Percentiles rank a stretch among this genome's conserved stretches.
Evolutionary conservation across 2,797 vertebrate species (phyloP).

Genomic region (Pampus argenteus): DNA sequence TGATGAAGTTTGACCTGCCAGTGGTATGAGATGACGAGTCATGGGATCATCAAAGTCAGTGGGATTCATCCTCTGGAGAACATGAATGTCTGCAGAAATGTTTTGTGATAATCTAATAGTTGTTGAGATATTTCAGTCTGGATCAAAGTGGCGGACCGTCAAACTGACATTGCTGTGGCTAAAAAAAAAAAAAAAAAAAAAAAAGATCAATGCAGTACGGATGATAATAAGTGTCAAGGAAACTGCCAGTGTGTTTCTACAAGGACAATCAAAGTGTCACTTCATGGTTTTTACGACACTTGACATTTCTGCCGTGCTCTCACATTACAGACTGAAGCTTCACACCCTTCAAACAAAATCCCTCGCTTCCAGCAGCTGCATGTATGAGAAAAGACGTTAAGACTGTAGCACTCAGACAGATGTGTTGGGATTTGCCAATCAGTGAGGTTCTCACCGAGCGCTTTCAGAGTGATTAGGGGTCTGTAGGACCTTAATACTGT

Average conservation of each 20-base stretch:
- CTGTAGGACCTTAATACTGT: constrained; percentile 63
- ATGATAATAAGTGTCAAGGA: constrained; percentile 27
- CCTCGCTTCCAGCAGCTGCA: constrained; percentile 44
- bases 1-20: too few relatives aligned
- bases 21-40: too few relatives aligned
- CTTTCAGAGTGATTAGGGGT: constrained; percentile 75
- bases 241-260: constrained; percentile 30
- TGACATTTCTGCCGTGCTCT: constrained; percentile 62
- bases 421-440: constrained; percentile 72
- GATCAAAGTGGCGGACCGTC: not conserved
- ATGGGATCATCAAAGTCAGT: too few relatives aligned
- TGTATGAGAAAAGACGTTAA: constrained; percentile 61
- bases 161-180: not conserved
- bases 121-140: too few relatives aligned
- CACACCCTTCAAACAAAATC: constrained; percentile 70
- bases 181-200: not conserved
- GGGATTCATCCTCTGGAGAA: too few relatives aligned
- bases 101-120: too few relatives aligned
- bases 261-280: constrained; percentile 58
- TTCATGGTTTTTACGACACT: constrained; percentile 57
- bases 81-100: too few relatives aligned
- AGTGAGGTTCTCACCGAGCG: constrained; percentile 63
- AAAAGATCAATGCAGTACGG: constrained; percentile 25
- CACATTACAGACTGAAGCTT: constrained; percentile 60
- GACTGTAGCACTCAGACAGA: constrained; percentile 58